Evolutionary conservation across 2,888 invertebrate genomes (phyloP), one percentile per base, ranked within the genome.

Genomic region (Ochropleura leucogaster): DNA sequence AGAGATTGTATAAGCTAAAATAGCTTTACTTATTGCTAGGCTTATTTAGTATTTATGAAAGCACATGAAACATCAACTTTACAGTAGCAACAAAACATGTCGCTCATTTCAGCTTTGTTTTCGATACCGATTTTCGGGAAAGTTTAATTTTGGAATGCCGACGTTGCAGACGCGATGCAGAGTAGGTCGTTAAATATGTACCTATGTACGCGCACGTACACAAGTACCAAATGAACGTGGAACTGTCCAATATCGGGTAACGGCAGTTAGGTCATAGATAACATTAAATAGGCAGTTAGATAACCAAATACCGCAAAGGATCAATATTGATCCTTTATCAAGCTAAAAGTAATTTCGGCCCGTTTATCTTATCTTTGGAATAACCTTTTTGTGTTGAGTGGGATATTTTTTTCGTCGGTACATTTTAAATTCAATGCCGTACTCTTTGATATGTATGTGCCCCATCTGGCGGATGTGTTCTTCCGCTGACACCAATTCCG

Each of bases 381-480:
- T 46, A 18, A 12, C 57, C 7, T 57, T 49, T 72, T 72, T 77
- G 40, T 60, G 49, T 59, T 60, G 53, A 67, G 77, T 46, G 60
- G 70, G 68, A 82, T 51, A 63, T 63, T 80, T 77, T 79, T 82
- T 82, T 42, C 46, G 40, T 53, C 57, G 74, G 47, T 79, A 70
- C 72, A 77, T 81, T 80, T 82, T 84, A 81, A 71, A 84, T 72
- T 79, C 73, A 77, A 84, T 85, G 78, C 72, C 77, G 63, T 69
- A 66, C 79, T 87, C 83, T 83, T 86, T 87, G 85, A 87, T 86
- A 90, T 88, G 91, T 90, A 90, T 91, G 90, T 89, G 90, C 90
- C 90, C 93, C 96, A 96, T 96, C 96, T 96, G 96, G 95, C 96
- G 96, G 96, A 96, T 94, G 95, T 93, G 88, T 92, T 90, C 94